These are phyloP conservation scores for Suncus etruscus DNA, from an alignment of 2,113 vertebrate genomes.

Conservation along the genomic window DNA sequence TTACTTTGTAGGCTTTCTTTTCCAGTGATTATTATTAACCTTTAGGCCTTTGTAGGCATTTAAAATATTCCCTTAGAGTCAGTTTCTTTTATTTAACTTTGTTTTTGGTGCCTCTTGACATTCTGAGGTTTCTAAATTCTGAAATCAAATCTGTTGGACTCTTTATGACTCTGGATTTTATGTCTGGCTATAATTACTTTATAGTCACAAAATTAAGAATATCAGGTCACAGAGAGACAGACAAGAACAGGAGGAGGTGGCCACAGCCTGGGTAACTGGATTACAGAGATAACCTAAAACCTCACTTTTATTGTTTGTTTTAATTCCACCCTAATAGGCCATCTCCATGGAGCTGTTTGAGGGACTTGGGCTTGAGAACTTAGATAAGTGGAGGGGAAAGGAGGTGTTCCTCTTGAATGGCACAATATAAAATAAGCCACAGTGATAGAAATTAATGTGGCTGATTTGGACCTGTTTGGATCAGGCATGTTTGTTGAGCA, in stretches of 20 bases:
- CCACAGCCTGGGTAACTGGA: not conserved
- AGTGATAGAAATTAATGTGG: not conserved
- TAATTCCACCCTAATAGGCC: not conserved
- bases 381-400: slow-evolving; percentile 9
- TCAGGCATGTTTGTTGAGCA: not conserved
- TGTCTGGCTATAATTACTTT: slow-evolving; percentile 27
- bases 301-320: slow-evolving; percentile 23
- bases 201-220: slow-evolving; percentile 51
- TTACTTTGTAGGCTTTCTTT: not conserved
- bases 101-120: not conserved
- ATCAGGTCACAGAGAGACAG: slow-evolving; percentile 23
- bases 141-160: not conserved
- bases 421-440: not conserved
- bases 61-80: not conserved
- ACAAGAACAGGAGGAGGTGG: not conserved
- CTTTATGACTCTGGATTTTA: slow-evolving; percentile 31
- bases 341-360: not conserved
- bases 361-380: slow-evolving; percentile 13
- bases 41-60: slow-evolving; percentile 9
- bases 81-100: slow-evolving; percentile 38
- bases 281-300: slow-evolving; percentile 19
- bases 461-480: not conserved
- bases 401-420: not conserved
- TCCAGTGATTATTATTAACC: not conserved
- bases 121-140: not conserved